These are phyloP conservation scores for Ciconia nigra DNA, from an alignment of 2,797 vertebrate species.

Conservation along the genomic window DNA sequence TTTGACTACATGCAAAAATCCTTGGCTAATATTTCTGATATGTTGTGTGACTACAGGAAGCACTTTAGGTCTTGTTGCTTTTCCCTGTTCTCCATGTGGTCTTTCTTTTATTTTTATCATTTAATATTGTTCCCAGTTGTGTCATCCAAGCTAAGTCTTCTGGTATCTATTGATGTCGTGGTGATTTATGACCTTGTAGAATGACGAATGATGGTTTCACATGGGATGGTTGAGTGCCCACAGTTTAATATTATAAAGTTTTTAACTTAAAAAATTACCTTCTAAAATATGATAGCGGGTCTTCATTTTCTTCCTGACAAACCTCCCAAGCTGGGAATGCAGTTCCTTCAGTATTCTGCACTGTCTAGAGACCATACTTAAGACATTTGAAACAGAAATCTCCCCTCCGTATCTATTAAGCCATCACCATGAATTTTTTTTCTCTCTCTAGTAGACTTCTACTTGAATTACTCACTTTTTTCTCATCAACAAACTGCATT, in stretches of 20 bases:
- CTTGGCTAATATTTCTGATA: neutral
- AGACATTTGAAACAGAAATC: neutral
- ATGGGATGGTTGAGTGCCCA: neutral
- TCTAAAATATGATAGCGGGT: neutral
- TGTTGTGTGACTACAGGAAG: neutral
- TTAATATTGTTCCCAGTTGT: neutral
- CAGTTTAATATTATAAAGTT: neutral
- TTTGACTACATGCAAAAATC: neutral
- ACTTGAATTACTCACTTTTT: neutral
- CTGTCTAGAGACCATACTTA: neutral
- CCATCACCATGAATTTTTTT: neutral
- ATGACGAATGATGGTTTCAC: neutral
- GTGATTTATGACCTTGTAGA: neutral
- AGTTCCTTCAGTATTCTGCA: neutral
- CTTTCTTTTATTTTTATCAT: neutral
- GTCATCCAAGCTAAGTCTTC: neutral
- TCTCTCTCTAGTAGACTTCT: neutral
- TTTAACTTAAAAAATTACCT: neutral
- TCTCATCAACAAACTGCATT: neutral
- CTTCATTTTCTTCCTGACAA: neutral
- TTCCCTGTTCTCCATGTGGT: neutral
- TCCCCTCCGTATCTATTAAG: neutral
- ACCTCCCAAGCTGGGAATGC: neutral
- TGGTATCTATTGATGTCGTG: neutral
- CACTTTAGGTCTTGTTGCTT: neutral